Evolutionary conservation across 2,113 vertebrate genomes (phyloP), one percentile per base, ranked within the genome.

Genomic region (Callopanchax toddi): DNA sequence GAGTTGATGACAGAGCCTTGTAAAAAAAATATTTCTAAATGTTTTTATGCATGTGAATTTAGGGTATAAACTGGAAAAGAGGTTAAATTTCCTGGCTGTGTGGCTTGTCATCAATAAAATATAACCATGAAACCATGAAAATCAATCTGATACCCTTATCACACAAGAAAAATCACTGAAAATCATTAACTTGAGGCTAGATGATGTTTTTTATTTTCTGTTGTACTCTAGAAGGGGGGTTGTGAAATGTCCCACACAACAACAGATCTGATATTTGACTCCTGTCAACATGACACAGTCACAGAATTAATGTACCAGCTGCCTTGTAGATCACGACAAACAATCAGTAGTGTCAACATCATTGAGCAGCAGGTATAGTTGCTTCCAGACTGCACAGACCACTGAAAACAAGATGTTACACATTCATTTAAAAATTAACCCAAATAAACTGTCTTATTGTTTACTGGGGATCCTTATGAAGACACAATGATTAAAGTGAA

Each of bases 281-380:
- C 78, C 67, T 2, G 40, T 74, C 76, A 74, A 68, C 77, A 71
- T 71, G 60, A 29, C 64, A 72, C 11, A 48, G 48, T 74, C 73
- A 71, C 56, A 66, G 20, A 34, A 26, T 59, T 64, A 62, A 73
- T 75, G 74, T 55, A 51, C 74, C 67, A 21, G 66, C 67, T 75
- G 63, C 74, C 74, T n/a, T 67, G 49, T 81, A 69, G 74, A 86
- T 73, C 64, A 69, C 53, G 66, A 79, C 78, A 86, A 89, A 87
- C 70, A 83, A 22, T 34, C 36, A 26, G 42, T 57, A 44, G 56
- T 65, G 78, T 78, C 79, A 78, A 78, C 62, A 76, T 15, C 34
- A 59, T 53, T 20, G 40, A 57, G 39, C 43, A 51, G 67, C 67
- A 61, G 76, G 46, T 37, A 50, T 25, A 69, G 50, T 75, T 67